Conservation (phyloP, 1,140 invertebrate species). For the Harlomillsia oculata region DNA sequence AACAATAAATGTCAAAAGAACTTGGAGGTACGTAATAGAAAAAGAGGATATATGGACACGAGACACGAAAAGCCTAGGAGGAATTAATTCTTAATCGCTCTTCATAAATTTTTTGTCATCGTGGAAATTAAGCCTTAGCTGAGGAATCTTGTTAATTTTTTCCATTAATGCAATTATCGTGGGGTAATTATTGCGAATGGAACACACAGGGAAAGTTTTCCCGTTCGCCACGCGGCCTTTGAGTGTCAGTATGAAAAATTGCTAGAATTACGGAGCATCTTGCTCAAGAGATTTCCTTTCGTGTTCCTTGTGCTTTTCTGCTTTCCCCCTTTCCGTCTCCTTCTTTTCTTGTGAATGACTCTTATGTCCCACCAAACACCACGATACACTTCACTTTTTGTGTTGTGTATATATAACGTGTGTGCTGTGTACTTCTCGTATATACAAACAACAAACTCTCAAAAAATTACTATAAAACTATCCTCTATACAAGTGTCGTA, state of each 20-base stretch:
- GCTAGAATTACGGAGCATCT: constrained; percentile 9
- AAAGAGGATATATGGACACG: not conserved
- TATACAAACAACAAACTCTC: not conserved
- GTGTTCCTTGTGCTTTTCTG: not conserved
- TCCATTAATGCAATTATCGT: constrained; percentile 28
- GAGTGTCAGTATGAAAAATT: constrained; percentile 22
- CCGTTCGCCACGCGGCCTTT: not conserved
- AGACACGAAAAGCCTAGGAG: not conserved
- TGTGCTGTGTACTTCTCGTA: not conserved
- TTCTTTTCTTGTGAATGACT: no score
- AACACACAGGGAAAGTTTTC: constrained; percentile 17
- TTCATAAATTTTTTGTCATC: constrained; percentile 16
- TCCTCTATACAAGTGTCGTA: not conserved
- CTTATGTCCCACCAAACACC: no score
- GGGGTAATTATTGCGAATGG: constrained; percentile 25
- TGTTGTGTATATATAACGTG: not conserved
- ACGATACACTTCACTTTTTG: no score
- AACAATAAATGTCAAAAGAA: no score
- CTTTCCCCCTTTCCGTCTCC: not conserved
- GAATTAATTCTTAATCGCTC: constrained; percentile 25
- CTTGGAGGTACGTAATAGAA: no score
- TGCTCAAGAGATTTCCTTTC: not conserved
- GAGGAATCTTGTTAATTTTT: constrained; percentile 27
- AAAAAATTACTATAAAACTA: not conserved
- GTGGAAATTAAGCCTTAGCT: constrained; percentile 1